These are phyloP conservation scores for Creontiades dilutus DNA, from an alignment of 2,888 invertebrate species.

Conservation along the genomic window DNA sequence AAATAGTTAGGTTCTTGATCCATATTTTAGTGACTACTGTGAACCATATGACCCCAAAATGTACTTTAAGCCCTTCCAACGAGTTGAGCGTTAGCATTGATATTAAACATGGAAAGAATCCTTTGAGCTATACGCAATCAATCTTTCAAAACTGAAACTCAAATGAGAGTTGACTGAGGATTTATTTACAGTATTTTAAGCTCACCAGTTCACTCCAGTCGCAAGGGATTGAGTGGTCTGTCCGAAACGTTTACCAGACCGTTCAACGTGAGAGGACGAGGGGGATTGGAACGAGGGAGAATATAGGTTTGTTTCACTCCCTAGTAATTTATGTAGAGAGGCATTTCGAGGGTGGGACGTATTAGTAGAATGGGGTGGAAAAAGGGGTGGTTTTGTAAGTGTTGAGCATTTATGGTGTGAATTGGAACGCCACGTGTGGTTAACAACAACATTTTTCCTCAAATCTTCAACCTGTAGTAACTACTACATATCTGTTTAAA, in stretches of 20 bases:
- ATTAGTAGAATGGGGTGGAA: conserved; percentile 15
- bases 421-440: not conserved
- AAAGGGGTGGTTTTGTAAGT: not conserved
- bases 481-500: not conserved
- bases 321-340: conserved; percentile 16
- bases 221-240: not conserved
- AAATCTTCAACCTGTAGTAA: not conserved
- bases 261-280: not conserved
- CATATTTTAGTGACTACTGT: no score
- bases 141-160: not conserved
- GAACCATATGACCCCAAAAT: no score
- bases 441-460: not conserved
- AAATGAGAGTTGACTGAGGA: not conserved
- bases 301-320: conserved; percentile 20
- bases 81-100: not conserved
- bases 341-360: conserved; percentile 2
- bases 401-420: not conserved
- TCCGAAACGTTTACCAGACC: conserved; percentile 12
- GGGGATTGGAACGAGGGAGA: not conserved
- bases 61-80: not conserved
- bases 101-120: not conserved
- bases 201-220: not conserved
- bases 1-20: no score
- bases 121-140: not conserved
- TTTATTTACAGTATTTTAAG: conserved; percentile 20